Conservation (phyloP, 2,888 invertebrate genomes). For the Allacma fusca region DNA sequence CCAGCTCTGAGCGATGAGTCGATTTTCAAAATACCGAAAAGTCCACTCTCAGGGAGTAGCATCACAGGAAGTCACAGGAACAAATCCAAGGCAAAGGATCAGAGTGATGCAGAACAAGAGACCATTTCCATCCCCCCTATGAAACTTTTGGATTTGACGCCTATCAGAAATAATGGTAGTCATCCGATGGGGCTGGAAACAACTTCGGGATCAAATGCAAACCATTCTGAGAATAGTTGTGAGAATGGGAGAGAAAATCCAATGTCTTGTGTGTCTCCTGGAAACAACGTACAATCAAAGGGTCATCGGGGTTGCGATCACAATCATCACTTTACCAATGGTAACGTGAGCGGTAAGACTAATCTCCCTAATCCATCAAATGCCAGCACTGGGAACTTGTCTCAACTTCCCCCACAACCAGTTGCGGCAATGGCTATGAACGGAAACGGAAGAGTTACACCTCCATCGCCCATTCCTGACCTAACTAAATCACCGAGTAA, state of each 20-base stretch:
- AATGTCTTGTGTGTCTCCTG: slow-evolving; percentile 41
- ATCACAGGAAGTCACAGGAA: neutral
- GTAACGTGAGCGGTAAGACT: neutral
- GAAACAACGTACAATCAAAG: slow-evolving; percentile 34
- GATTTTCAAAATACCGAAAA: slow-evolving; percentile 57
- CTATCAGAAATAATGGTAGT: slow-evolving; percentile 52
- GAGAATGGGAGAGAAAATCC: slow-evolving; percentile 37
- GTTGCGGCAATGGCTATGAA: slow-evolving; percentile 27
- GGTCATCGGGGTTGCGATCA: slow-evolving; percentile 50
- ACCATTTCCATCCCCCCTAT: slow-evolving; percentile 60
- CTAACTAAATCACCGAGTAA: slow-evolving; percentile 59
- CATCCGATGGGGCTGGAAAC: slow-evolving; percentile 20
- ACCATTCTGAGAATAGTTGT: slow-evolving; percentile 18
- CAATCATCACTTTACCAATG: slow-evolving; percentile 48
- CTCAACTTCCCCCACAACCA: slow-evolving; percentile 5
- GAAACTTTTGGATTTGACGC: slow-evolving; percentile 60
- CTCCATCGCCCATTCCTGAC: slow-evolving; percentile 54
- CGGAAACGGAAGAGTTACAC: slow-evolving; percentile 48
- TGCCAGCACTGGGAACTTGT: slow-evolving; percentile 32
- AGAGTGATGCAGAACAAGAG: slow-evolving; percentile 60
- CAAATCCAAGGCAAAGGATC: slow-evolving; percentile 38
- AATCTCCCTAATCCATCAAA: slow-evolving; percentile 14
- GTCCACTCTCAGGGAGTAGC: slow-evolving; percentile 1
- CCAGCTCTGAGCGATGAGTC: slow-evolving; percentile 58
- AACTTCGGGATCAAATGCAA: neutral